Conservation (phyloP, 2,797 vertebrate species). For the Hydrolagus colliei region DNA sequence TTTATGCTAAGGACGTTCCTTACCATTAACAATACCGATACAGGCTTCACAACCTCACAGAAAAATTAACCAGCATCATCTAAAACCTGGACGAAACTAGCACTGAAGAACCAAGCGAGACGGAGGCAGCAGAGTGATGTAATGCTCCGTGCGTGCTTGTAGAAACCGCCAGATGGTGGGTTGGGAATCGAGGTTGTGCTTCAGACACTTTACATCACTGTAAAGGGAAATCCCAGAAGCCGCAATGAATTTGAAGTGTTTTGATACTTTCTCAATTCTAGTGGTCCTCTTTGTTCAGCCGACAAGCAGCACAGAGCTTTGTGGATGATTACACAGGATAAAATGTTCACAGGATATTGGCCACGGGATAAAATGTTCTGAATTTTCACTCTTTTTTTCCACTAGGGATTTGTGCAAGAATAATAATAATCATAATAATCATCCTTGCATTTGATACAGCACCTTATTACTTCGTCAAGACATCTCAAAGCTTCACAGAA, state of each 20-base stretch:
- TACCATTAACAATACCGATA: no score
- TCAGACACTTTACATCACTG: background rate
- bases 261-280: background rate
- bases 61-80: no score
- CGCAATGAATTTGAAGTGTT: conserved; percentile 3
- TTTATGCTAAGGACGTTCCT: no score
- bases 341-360: no score
- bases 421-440: no score
- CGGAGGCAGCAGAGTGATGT: background rate
- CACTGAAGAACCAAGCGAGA: background rate
- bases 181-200: background rate
- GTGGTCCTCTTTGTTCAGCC: background rate
- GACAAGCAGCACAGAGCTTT: no score
- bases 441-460: no score
- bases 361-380: background rate
- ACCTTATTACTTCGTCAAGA: no score
- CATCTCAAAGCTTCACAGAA: no score
- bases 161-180: background rate
- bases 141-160: background rate
- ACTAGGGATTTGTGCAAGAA: no score
- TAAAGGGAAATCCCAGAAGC: background rate
- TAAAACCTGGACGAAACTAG: no score
- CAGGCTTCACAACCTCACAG: no score
- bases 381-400: background rate
- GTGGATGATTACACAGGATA: background rate